A percentile compares a stretch with the other conserved stretches of the same genome.
phyloP scores from a whole-genome alignment of 2,797 vertebrate genomes.

The Oreochromis grahami region DNA sequence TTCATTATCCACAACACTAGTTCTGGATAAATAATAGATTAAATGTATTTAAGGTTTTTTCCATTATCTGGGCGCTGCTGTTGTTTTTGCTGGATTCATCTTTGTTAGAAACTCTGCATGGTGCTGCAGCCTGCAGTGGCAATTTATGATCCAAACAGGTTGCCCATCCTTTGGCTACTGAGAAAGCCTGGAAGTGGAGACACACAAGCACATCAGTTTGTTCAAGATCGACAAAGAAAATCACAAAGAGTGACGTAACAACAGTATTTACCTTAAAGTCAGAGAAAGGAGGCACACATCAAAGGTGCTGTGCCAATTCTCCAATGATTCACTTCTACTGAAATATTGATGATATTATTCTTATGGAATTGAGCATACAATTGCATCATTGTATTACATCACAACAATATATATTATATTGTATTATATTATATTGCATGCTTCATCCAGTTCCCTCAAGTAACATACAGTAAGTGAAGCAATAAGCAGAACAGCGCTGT shows the following conservation, averaged over 20 bases:
- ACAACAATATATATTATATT: not conserved
- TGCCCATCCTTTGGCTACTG: not conserved
- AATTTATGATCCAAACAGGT: not conserved
- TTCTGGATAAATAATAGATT: not conserved
- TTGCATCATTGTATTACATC: not conserved
- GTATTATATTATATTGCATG: not conserved
- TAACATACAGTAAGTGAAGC: not conserved
- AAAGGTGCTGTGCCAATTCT: not conserved
- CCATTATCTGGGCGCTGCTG: not conserved
- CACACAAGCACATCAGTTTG: not conserved
- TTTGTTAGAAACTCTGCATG: not conserved
- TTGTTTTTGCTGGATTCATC: not conserved
- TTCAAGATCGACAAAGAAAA: not conserved
- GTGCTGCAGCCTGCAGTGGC: not conserved
- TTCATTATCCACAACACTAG: not conserved
- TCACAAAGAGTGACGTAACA: not conserved
- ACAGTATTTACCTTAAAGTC: not conserved
- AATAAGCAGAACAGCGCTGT: not conserved
- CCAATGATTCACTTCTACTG: not conserved
- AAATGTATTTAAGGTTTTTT: not conserved
- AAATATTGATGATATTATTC: slow-evolving; percentile 13
- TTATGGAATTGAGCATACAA: not conserved
- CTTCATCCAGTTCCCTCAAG: not conserved
- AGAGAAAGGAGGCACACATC: not conserved
- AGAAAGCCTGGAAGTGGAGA: not conserved